Evolutionary conservation across 2,113 vertebrate genomes (phyloP).

Genomic region (Seriola quinqueradiata): DNA sequence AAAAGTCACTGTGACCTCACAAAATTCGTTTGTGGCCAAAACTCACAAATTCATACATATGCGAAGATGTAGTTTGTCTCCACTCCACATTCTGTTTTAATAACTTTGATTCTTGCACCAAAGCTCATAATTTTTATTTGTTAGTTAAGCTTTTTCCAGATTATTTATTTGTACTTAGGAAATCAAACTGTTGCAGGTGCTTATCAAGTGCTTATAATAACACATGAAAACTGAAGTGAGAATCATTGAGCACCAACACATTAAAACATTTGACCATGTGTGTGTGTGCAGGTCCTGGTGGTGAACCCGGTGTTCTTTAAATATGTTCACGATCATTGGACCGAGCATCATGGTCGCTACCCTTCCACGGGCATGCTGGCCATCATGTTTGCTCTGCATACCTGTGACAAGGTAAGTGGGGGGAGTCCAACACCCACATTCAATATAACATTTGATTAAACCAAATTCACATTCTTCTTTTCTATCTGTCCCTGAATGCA

Average conservation of each 20-base stretch:
- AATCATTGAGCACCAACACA: not conserved
- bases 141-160: no score
- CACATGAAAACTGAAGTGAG: no score
- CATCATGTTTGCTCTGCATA: slow-evolving; percentile 85
- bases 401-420: slow-evolving; percentile 83
- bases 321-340: slow-evolving; percentile 84
- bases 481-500: not conserved
- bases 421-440: not conserved
- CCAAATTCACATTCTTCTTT: not conserved
- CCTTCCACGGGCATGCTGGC: slow-evolving; percentile 87
- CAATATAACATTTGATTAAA: no score
- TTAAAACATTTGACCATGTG: not conserved
- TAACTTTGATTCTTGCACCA: not conserved
- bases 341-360: slow-evolving; percentile 83
- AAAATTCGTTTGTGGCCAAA: no score
- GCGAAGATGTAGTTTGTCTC: not conserved
- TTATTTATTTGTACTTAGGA: no score
- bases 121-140: no score
- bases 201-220: no score
- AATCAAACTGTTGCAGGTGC: no score
- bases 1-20: no score
- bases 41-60: no score
- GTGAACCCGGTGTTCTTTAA: slow-evolving; percentile 85
- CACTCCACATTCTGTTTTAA: not conserved
- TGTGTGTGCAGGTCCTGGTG: slow-evolving; percentile 79